These are phyloP conservation scores for Nipponacmea schrenckii DNA, from an alignment of 2,888 invertebrate species.

Conservation along the genomic window DNA sequence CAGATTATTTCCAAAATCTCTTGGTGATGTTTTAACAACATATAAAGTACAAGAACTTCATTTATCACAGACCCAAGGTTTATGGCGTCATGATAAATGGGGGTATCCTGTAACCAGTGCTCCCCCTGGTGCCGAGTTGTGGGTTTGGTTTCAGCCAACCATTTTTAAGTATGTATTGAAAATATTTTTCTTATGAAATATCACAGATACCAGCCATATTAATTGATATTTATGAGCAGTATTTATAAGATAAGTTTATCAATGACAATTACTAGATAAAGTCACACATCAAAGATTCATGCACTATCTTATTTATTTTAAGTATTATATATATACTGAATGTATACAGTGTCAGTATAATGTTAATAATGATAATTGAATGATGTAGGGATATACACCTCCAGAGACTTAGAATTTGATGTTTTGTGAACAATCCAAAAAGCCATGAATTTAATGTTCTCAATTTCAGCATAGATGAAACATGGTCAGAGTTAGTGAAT, in stretches of 20 bases:
- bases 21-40: constrained; percentile 86
- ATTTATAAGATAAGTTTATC: not conserved
- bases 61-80: constrained; percentile 89
- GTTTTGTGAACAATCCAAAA: no score
- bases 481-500: constrained; percentile 88
- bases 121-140: constrained; percentile 92
- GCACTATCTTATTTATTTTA: no score
- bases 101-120: constrained; percentile 91
- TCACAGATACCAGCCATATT: not conserved
- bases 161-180: constrained; percentile 68
- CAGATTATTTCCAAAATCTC: constrained; percentile 85
- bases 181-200: not conserved
- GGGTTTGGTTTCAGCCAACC: constrained; percentile 86
- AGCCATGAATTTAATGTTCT: not conserved
- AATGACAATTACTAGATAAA: no score
- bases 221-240: not conserved
- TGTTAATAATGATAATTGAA: no score
- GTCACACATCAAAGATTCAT: no score
- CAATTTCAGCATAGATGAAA: constrained; percentile 76
- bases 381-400: no score
- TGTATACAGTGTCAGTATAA: no score
- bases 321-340: no score
- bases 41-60: constrained; percentile 91
- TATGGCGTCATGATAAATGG: constrained; percentile 94
- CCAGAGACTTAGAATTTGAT: no score